phyloP scores from a whole-genome alignment of 2,888 invertebrate species.

The Athrips mouffetella region DNA sequence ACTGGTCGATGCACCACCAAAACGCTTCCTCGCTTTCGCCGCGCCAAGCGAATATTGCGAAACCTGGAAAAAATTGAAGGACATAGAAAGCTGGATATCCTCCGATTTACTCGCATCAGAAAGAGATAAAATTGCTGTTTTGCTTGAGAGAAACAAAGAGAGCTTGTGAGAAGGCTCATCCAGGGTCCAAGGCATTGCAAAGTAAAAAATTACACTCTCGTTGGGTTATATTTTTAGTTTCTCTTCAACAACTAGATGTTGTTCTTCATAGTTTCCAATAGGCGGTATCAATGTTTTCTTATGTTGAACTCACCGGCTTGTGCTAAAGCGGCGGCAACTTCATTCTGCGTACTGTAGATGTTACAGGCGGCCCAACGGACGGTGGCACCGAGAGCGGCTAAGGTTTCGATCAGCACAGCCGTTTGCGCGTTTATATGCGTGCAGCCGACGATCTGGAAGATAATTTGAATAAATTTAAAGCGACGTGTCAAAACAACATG shows the following conservation, averaged over 20 bases:
- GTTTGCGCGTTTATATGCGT: constrained; percentile 99
- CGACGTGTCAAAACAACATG: too few species aligned
- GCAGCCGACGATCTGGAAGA: constrained; percentile 90
- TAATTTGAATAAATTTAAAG: too few species aligned
- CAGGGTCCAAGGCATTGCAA: too few species aligned
- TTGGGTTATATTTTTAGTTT: too few species aligned
- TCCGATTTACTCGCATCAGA: too few species aligned
- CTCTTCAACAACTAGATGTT: too few species aligned
- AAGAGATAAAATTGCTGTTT: not conserved
- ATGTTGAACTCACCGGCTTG: constrained; percentile 83
- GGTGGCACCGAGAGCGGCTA: constrained; percentile 91
- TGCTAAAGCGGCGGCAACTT: constrained; percentile 96
- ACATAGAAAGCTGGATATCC: too few species aligned
- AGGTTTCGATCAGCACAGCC: constrained; percentile 94
- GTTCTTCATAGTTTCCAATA: too few species aligned
- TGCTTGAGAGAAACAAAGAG: not conserved
- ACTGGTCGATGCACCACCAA: constrained; percentile 98
- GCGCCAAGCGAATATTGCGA: constrained; percentile 96
- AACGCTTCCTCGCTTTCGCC: constrained; percentile 98
- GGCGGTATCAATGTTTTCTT: too few species aligned
- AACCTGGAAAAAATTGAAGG: constrained; percentile 66
- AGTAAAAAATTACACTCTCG: too few species aligned
- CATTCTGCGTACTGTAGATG: constrained; percentile 99
- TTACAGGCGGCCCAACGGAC: constrained; percentile 98
- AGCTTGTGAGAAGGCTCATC: too few species aligned